Base-by-base conservation (phyloP, 64 coral and sea anemone genomes). In the Catalaphyllia jardinei region DNA sequence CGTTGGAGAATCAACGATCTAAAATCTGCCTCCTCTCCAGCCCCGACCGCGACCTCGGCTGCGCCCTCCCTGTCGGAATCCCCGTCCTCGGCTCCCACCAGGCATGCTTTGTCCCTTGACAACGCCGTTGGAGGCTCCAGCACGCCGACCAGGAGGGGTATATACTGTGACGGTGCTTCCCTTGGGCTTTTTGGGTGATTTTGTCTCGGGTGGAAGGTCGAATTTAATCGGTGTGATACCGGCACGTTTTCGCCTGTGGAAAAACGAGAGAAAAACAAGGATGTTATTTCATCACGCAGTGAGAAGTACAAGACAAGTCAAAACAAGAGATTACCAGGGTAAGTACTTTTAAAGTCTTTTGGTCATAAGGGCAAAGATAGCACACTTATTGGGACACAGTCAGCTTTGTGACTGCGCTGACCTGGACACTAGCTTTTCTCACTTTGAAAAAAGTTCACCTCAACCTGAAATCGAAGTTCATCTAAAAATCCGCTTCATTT, bases 191-290 rank as follows among this genome's bases (percentile, higher is more conserved):
- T 86, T 78, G 11, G 91, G 31, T 27, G 91, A 87, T 79, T 95
- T 95, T 16, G 86, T 93, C 24, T 92, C 93, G 29, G 97, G 94
- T 46, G 89, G 90, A 35, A 90, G 86, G 77, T 99, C 97, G 28
- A 99, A 99, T 51, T 80, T 99, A 19, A 99, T 99, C 17, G 97
- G 97, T 10, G 97, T 99, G 73, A 99, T 99, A 9, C 97, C 97
- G 28, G 97, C 97, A 52, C 97, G 93, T 51, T 99, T 99, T 52
- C 97, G 94, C 49, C 97, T 99, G 85, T 46, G 71, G 30, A 31
- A 52, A 82, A 22, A 80, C 28, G 74, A n/a, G 8, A 57, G 1
- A 82, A 29, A 65, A 62, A 24, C 10, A 67, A 76, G 18, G 28
- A 77, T 35, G 20, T 9, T 2, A 28, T 49, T 82, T 1, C 18